Base-by-base conservation (phyloP, 2,113 vertebrate species). In the Mormyrus iriodes region DNA sequence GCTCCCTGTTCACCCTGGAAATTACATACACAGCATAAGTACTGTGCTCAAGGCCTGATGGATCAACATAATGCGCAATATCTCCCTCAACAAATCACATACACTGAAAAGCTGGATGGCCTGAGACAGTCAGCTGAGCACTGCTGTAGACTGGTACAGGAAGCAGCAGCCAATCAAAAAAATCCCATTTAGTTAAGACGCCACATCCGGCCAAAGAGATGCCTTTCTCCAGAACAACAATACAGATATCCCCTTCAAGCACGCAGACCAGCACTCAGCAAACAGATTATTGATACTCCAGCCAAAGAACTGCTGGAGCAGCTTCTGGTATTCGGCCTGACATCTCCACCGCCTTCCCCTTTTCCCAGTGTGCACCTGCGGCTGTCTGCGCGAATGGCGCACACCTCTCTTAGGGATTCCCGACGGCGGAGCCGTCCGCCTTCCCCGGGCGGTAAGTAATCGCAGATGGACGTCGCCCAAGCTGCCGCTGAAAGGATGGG, bases 241-340 rank as follows among this genome's bases (percentile, higher is more conserved):
- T 39, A 52, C 51, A 17, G 27, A 24, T 46, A 53, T 61, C 35
- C 42, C 51, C 19, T 83, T 53, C 82, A 39, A 27, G 42, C 52
- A 89, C 21, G 35, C 51, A 21, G 51, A 8, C 7, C 42, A 61
- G 39, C 27, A 51, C 58, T 69, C n/a, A 46, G 24, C 73, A 82
- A 52, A 88, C 31, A 82, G 79, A 83, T 13, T 5, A 79, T 52
- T 82, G 58, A 69, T 73, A 83, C 49, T 88, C 35, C 79, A 88
- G 10, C 8, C 9, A 1, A 51, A 24, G 10, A 42, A 12, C 46
- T 88, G 19, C 88, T 27, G 19, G 19, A 82, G 35, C 88, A 88
- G 17, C 39, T n/a, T 21, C 39, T 13, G 88, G 24, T 61, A 19
- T 82, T 53, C 1, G 35, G 19, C 35, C 6, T 24, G 27, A 31